Evolutionary conservation across 2,113 vertebrate species (phyloP), one percentile per base, ranked within the genome.

Genomic region (Phyllopteryx taeniolatus): DNA sequence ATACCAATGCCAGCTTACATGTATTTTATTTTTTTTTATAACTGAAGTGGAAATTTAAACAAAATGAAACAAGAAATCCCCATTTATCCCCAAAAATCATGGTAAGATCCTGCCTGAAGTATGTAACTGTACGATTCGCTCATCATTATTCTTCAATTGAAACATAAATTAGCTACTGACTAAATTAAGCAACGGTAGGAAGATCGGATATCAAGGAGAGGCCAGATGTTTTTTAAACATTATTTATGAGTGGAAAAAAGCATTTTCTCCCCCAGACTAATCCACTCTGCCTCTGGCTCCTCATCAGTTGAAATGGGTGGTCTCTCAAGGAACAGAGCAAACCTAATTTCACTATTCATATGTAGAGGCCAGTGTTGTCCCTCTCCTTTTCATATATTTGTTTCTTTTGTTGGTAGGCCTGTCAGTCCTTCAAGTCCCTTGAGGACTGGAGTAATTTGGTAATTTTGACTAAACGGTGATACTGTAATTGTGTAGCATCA

Each of bases 391-490:
- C 73, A 86, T 88, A 87, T 91, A 87, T 88, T 91, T 91, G 86
- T 90, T 91, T 87, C 80, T 82, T 90, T 91, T 86, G 91, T 90
- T 86, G 90, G 84, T 83, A 49, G 79, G 83, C 85, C 83, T 88
- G 88, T 86, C 90, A 91, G 70, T 93, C 14, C 70, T 83, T 78
- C 70, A 71, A 75, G 85, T 83, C 85, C 82, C 81, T 81, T 78
- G 82, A 90, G 90, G 73, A 74, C 85, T 79, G 72, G 68, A 81
- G 80, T 91, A 86, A 84, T 92, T 93, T 89, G 92, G 92, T 91
- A 91, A 94, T 93, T 93, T 92, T 88, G 83, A 79, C 88, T 93
- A 90, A 93, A 93, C 65, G 85, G 83, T 85, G 79, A 91, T 92
- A 69, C 85, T 88, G 72, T 91, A 92, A 93, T 93, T 79, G 76